Conservation (phyloP, 2,113 vertebrate species). For the Coptodon rendalli region DNA sequence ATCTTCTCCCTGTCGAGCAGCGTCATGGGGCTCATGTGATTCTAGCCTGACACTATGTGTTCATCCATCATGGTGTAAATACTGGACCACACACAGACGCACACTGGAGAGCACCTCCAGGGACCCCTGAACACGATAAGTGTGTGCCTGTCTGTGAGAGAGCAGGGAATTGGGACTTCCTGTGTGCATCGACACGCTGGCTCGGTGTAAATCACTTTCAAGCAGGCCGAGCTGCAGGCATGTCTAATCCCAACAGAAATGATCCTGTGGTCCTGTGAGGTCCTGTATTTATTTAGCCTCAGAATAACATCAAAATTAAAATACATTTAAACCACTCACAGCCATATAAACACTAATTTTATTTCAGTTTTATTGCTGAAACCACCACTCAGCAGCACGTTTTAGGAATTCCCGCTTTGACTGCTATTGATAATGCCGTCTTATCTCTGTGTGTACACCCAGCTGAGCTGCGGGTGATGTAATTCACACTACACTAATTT, state of each 20-base stretch:
- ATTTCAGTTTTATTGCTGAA: not conserved
- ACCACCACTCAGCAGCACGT: not conserved
- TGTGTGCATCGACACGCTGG: constrained; percentile 29
- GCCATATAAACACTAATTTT: not conserved
- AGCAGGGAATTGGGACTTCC: constrained; percentile 54
- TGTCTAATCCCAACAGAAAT: not conserved
- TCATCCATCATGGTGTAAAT: constrained; percentile 8
- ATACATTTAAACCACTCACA: not conserved
- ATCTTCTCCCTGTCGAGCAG: not conserved
- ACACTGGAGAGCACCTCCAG: not conserved
- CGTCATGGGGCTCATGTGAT: not conserved
- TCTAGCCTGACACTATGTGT: not conserved
- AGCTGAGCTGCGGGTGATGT: constrained; percentile 8
- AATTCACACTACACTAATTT: constrained; percentile 37
- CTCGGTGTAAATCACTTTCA: constrained; percentile 21
- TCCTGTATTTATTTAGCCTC: not conserved
- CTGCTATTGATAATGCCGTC: constrained; percentile 4
- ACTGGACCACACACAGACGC: not conserved
- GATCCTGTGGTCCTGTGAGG: not conserved
- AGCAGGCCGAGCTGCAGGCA: not conserved
- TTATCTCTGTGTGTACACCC: constrained; percentile 5
- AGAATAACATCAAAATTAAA: not conserved
- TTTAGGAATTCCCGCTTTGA: not conserved
- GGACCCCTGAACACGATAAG: constrained; percentile 28
- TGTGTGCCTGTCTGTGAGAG: constrained; percentile 26